Evolutionary conservation across 2,888 invertebrate species (phyloP).

Genomic region (Macrophya annulata): DNA sequence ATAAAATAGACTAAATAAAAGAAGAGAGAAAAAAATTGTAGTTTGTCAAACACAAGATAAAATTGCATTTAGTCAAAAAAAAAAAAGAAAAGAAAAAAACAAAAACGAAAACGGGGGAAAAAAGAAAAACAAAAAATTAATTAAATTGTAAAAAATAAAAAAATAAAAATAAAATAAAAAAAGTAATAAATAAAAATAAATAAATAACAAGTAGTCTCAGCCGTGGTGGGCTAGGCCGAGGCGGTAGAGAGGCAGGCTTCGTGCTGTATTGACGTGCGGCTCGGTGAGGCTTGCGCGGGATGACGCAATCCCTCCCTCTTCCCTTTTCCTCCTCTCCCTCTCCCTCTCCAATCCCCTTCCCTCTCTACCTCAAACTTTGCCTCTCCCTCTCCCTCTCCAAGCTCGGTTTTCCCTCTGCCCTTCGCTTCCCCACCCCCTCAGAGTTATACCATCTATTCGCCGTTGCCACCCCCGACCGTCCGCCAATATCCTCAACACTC

Average conservation of each 20-base stretch:
- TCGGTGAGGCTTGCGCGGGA: slow-evolving; percentile 75
- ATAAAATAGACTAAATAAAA: background rate
- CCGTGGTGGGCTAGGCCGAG: slow-evolving; percentile 67
- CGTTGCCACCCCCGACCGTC: slow-evolving; percentile 60
- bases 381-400: slow-evolving; percentile 32
- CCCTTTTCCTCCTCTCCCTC: slow-evolving; percentile 34
- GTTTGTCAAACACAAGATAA: background rate
- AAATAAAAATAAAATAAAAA: background rate
- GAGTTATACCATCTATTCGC: slow-evolving; percentile 52
- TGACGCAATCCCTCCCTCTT: slow-evolving; percentile 72
- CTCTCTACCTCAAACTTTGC: slow-evolving; percentile 27
- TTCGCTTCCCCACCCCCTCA: slow-evolving; percentile 2
- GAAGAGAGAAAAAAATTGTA: background rate
- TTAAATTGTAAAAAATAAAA: background rate
- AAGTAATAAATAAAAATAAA: slow-evolving; percentile 65
- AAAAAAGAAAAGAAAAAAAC: background rate
- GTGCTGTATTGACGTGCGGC: slow-evolving; percentile 75
- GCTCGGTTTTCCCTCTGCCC: slow-evolving; percentile 43
- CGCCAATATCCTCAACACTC: slow-evolving; percentile 59
- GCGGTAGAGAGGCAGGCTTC: slow-evolving; percentile 48
- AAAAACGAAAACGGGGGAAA: background rate
- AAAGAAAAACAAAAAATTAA: background rate
- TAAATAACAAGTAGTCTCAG: slow-evolving; percentile 66
- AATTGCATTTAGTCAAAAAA: background rate
- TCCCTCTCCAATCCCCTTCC: slow-evolving; percentile 18